phyloP scores from a whole-genome alignment of 2,113 vertebrate species.

The Neolamprologus falcicula region DNA sequence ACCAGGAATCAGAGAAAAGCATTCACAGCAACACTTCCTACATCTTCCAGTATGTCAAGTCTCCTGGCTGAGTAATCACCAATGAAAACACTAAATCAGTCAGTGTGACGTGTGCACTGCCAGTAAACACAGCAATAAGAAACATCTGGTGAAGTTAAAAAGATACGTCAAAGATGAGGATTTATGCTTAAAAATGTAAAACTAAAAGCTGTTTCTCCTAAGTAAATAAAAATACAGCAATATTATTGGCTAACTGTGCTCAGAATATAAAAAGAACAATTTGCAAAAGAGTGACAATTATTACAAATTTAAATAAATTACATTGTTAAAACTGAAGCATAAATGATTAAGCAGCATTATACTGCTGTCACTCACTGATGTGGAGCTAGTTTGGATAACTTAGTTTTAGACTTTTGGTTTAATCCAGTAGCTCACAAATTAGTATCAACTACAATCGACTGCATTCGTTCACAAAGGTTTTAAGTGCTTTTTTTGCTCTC shows the following conservation, averaged over 20 bases:
- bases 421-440: neutral
- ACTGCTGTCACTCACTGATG: rapidly evolving
- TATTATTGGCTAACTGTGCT: neutral
- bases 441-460: neutral
- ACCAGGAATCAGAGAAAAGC: neutral
- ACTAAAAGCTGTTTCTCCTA: neutral
- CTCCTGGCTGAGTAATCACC: neutral
- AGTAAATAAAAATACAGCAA: neutral
- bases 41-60: neutral
- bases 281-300: neutral
- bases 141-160: neutral
- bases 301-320: neutral
- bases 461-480: rapidly evolving
- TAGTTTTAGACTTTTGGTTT: neutral
- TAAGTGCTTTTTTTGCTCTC: neutral
- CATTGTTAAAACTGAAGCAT: neutral
- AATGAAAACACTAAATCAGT: neutral
- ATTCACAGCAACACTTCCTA: neutral
- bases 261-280: neutral
- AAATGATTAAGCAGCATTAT: neutral
- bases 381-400: neutral
- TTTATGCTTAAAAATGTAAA: neutral
- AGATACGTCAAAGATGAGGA: neutral
- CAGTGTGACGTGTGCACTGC: neutral
- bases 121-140: neutral